Conservation (phyloP, 2,797 vertebrate species). For the Bovichtus variegatus region DNA sequence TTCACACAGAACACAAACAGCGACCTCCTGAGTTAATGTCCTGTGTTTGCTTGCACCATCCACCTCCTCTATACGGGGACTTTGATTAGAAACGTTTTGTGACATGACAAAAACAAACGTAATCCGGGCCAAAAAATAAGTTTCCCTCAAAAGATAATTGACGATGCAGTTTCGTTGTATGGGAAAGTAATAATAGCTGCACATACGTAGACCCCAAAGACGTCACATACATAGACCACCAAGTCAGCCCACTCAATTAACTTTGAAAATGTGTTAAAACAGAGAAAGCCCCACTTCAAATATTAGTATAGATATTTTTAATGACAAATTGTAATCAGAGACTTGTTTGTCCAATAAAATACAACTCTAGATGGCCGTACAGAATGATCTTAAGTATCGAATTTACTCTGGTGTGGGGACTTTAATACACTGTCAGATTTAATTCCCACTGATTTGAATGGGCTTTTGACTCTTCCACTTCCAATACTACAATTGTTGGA, state of each 20-base stretch:
- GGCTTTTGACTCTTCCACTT: neutral
- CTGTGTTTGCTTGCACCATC: no score
- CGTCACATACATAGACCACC: neutral
- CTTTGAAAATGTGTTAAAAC: neutral
- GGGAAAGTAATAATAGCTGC: no score
- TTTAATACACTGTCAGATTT: constrained; percentile 27
- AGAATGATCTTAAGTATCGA: neutral
- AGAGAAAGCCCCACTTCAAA: neutral
- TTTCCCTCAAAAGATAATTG: no score
- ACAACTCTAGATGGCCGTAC: neutral
- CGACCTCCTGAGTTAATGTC: no score
- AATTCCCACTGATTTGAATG: constrained; percentile 19
- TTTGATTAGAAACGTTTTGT: no score
- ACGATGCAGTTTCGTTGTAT: no score
- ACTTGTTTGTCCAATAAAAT: constrained; percentile 1
- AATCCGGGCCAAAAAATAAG: no score
- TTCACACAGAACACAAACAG: no score
- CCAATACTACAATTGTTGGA: neutral
- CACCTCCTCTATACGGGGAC: no score
- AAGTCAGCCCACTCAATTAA: neutral
- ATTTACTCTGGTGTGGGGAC: constrained; percentile 5
- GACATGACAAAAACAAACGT: no score
- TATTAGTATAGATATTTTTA: neutral
- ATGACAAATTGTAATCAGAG: neutral
- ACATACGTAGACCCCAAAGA: no score